Conservation (phyloP, 2,797 vertebrate species). For the Lagocephalus sceleratus region DNA sequence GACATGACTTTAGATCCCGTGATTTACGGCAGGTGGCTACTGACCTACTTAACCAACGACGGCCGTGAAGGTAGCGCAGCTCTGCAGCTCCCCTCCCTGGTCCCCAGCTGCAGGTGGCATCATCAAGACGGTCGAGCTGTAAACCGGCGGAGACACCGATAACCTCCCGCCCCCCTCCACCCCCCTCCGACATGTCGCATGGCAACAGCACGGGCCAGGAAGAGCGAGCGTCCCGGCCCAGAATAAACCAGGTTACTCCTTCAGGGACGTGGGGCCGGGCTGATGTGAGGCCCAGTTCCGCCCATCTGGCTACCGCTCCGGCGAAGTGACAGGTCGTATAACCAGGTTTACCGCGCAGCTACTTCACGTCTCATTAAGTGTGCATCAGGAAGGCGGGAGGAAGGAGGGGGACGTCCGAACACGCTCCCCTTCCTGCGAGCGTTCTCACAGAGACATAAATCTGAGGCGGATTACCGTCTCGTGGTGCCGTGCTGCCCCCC, state of each 20-base stretch:
- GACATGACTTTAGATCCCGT: too few species aligned
- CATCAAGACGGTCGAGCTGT: neutral
- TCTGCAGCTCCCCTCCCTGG: too few species aligned
- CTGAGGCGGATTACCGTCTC: constrained; percentile 13
- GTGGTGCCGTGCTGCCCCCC: too few species aligned
- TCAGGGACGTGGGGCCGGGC: constrained; percentile 59
- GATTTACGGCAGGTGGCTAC: constrained; percentile 6
- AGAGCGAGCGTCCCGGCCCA: constrained; percentile 47
- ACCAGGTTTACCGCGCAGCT: constrained; percentile 25
- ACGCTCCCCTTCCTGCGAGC: too few species aligned
- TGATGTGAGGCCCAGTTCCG: constrained; percentile 69
- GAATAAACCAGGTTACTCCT: constrained; percentile 74
- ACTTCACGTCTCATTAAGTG: constrained; percentile 36
- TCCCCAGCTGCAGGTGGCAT: neutral
- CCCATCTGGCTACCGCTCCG: constrained; percentile 40
- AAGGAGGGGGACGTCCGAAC: too few species aligned
- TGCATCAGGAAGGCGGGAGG: too few species aligned
- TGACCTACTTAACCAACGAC: constrained; percentile 19
- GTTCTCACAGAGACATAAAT: constrained; percentile 4
- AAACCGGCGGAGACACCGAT: too few species aligned
- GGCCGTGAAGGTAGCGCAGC: neutral
- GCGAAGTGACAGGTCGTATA: constrained; percentile 34
- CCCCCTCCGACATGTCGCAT: constrained; percentile 39
- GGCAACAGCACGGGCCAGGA: constrained; percentile 58
- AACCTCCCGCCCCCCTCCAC: constrained; percentile 3